Base-by-base conservation (phyloP, 2,888 invertebrate genomes). In the Choristoneura rosaceana region DNA sequence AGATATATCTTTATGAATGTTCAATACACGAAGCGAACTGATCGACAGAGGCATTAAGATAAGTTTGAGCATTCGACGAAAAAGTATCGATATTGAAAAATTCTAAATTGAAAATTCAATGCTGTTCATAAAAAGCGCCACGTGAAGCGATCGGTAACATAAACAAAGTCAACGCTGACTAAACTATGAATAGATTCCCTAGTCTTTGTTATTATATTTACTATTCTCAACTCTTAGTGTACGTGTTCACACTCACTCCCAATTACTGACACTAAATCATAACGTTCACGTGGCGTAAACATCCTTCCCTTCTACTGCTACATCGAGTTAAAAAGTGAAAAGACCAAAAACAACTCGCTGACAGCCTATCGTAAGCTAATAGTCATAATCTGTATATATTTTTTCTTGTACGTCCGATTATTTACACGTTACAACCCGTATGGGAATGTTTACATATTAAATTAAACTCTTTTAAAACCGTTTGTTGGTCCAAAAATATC, bases 211-310 rank as follows among this genome's bases (percentile, higher is more conserved):
- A 91, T 92, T 91, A 88, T 93, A 91, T 91, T 92, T 88, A 89
- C 88, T 87, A 88, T 88, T 90, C 87, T 88, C 85, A 83, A 86
- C 87, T 84, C 87, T 89, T 91, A 91, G 91, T 91, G 87, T 85
- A 88, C 89, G 86, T 87, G 90, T 92, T 93, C 92, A 92, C 93
- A 91, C 93, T 92, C 90, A 87, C 89, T 90, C 84, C 87, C 90
- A 91, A 93, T 93, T 90, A 92, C 91, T 90, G 87, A 87, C 91
- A 91, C 90, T 91, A 91, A 91, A 92, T 93, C 92, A 93, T 90
- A 90, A 86, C 87, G 89, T 88, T 84, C 88, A 91, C 90, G 87
- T 89, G 87, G 86, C 84, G 85, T 92, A 93, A 93, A 93, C 93
- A 92, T 92, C 93, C 93, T 92, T 87, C 84, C 86, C 83, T 77